These are phyloP conservation scores for Phrixothrix hirtus DNA, from an alignment of 2,888 invertebrate genomes.

Conservation along the genomic window DNA sequence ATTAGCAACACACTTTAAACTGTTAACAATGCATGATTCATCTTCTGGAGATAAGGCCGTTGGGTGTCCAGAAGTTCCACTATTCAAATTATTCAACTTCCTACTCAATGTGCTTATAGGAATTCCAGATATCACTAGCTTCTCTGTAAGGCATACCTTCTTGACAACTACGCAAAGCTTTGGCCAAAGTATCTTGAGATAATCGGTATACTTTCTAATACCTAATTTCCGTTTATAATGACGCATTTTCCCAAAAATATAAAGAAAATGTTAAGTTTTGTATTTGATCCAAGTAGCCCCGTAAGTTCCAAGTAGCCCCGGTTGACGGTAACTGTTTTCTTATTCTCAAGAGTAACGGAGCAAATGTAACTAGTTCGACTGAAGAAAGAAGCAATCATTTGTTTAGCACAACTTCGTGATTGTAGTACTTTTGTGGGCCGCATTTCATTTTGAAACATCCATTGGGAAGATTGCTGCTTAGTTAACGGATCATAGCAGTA, in stretches of 20 bases:
- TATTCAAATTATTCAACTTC: conserved; percentile 1
- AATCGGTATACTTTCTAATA: not conserved
- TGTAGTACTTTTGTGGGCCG: too few relatives aligned
- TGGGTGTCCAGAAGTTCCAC: not conserved
- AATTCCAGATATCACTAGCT: not conserved
- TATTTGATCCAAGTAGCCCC: not conserved
- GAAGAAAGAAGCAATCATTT: too few relatives aligned
- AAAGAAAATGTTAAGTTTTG: not conserved
- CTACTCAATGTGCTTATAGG: not conserved
- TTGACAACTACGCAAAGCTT: conserved; percentile 1
- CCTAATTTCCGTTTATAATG: not conserved
- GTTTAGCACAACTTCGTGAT: too few relatives aligned
- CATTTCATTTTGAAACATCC: too few relatives aligned
- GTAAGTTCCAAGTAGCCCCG: not conserved
- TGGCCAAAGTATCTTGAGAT: not conserved
- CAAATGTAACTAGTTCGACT: too few relatives aligned
- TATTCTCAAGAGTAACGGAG: too few relatives aligned
- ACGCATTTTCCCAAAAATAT: not conserved
- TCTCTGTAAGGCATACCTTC: conserved; percentile 1
- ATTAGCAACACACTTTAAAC: not conserved
- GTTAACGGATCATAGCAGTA: too few relatives aligned
- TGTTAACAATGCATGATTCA: not conserved
- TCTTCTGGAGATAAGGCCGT: not conserved
- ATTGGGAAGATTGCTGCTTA: too few relatives aligned
- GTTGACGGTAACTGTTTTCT: not conserved